Conservation (phyloP, 1,140 invertebrate genomes). For the Ruditapes philippinarum region DNA sequence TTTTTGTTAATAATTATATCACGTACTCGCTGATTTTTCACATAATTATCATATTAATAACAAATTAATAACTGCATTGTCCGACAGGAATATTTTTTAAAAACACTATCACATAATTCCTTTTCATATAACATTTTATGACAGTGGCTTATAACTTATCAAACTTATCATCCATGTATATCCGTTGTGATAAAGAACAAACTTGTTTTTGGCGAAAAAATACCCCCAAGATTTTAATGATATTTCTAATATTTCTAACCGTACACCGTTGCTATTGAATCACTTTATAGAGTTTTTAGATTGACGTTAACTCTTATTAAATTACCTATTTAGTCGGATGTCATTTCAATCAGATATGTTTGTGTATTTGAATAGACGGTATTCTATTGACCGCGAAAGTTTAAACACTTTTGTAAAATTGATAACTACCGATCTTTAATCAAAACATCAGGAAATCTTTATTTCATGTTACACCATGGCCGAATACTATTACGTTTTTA, state of each 20-base stretch:
- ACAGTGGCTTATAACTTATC: too few species aligned
- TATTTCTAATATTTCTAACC: conserved; percentile 11
- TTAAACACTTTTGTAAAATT: background rate
- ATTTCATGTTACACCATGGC: background rate
- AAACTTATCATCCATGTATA: too few species aligned
- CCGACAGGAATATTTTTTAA: too few species aligned
- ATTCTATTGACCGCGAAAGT: background rate
- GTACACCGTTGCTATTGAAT: conserved; percentile 2
- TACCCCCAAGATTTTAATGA: background rate
- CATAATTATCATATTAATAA: too few species aligned
- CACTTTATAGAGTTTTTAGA: background rate
- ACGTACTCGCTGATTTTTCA: too few species aligned
- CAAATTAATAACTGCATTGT: too few species aligned
- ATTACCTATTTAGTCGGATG: conserved; percentile 7
- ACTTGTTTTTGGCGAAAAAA: too few species aligned
- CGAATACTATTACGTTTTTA: too few species aligned
- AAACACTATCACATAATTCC: too few species aligned
- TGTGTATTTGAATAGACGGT: background rate
- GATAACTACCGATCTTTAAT: background rate
- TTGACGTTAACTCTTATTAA: conserved; percentile 1
- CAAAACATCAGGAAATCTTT: background rate
- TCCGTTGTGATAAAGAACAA: too few species aligned
- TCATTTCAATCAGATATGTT: conserved; percentile 17
- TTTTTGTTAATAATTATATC: too few species aligned
- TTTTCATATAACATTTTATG: too few species aligned